These are phyloP conservation scores for Rhaphigaster nebulosa DNA, from an alignment of 2,888 invertebrate species.

Conservation along the genomic window DNA sequence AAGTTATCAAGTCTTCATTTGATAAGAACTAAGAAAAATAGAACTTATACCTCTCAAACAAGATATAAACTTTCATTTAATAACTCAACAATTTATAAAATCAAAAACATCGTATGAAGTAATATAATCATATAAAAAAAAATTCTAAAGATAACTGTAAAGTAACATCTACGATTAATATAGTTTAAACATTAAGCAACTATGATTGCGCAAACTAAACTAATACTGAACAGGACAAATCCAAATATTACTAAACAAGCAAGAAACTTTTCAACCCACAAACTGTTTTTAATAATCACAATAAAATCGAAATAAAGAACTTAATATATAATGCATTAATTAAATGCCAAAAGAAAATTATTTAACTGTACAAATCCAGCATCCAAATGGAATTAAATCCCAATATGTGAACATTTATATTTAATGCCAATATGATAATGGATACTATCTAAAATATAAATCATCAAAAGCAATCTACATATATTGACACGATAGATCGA, in stretches of 20 bases:
- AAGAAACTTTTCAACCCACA: neutral
- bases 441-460: neutral
- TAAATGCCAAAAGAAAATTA: neutral
- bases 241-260: neutral
- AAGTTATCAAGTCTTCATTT: too few species aligned
- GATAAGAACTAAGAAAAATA: neutral
- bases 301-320: neutral
- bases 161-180: neutral
- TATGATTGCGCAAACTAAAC: conserved; percentile 21
- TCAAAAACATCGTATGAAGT: too few species aligned
- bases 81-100: neutral
- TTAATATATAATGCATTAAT: neutral
- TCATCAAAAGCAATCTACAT: neutral
- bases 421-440: neutral
- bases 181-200: conserved; percentile 3
- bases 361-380: neutral
- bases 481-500: neutral
- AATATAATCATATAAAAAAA: neutral
- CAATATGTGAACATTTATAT: neutral
- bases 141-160: neutral
- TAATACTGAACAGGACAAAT: neutral
- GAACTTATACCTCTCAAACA: neutral
- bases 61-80: neutral
- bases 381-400: neutral
- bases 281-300: neutral